Base-by-base conservation (phyloP, 1,140 invertebrate species). In the Gryllus bimaculatus region DNA sequence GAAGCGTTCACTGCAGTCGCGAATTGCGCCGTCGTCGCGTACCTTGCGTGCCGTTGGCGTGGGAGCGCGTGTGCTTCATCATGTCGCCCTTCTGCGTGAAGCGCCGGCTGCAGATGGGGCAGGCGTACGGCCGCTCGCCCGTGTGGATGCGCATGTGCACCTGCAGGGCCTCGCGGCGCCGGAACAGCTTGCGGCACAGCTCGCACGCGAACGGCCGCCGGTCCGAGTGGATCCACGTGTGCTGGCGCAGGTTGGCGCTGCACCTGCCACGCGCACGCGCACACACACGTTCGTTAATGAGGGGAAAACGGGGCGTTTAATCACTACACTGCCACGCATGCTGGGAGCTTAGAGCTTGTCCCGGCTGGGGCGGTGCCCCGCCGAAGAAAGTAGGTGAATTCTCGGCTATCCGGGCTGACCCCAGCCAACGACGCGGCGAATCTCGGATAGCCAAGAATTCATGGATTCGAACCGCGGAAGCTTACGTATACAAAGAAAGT, bases 111-210 rank as follows among this genome's bases (percentile, higher is more conserved):
- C 86, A 86, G 0, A 81, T 82, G 10, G 78, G 74, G 74, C 86
- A 87, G 5, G 76, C 54, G 78, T 92, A 82, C 93, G 54, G 54
- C 54, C 54, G 10, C 54, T 66, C 54, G 54, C 54, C 54, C 18
- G 54, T 66, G 54, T 66, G 92, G 18, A 90, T 92, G 80, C 91
- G 88, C 80, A 90, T 88, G 82, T 92, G 91, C 80, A 92, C 90
- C 77, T 87, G 88, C 15, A 90, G 83, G 20, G 84, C 81, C 8
- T 82, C 81, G 80, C 83, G 86, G 0, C 85, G 82, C 20, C 81
- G 86, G 82, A 85, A 89, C 85, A 75, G 81, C 48, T 89, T 89
- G 8, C 83, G 81, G 80, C 90, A 91, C 76, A 85, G 84, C 7
- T 82, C 80, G 82, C 89, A 90, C 79, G 83, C 82, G 79, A 88